phyloP scores from a whole-genome alignment of 2,888 invertebrate species.

The Platycheirus rosarum region DNA sequence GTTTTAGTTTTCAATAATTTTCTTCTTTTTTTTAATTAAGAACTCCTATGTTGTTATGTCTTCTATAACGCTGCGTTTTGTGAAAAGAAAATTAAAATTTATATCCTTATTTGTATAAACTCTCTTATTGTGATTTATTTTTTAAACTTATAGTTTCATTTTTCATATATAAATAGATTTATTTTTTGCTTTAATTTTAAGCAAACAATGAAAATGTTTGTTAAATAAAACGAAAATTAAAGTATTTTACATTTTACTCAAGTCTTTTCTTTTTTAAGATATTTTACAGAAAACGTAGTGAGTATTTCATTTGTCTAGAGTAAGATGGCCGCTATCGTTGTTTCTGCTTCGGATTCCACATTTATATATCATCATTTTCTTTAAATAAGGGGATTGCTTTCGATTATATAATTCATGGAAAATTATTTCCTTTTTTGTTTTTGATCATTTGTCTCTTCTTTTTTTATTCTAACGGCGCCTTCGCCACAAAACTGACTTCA shows the following conservation, averaged over 20 bases:
- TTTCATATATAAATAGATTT: slow-evolving; percentile 45
- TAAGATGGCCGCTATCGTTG: too few species aligned
- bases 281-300: too few species aligned
- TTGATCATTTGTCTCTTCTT: too few species aligned
- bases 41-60: slow-evolving; percentile 20
- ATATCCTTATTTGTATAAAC: slow-evolving; percentile 33
- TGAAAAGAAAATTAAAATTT: slow-evolving; percentile 10
- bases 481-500: too few species aligned
- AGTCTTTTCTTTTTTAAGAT: slow-evolving; percentile 28
- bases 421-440: too few species aligned
- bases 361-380: too few species aligned
- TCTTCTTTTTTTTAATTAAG: slow-evolving; percentile 8
- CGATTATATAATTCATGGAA: too few species aligned
- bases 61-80: slow-evolving; percentile 33
- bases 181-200: slow-evolving; percentile 47
- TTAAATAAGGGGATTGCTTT: too few species aligned
- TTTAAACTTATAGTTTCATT: slow-evolving; percentile 42
- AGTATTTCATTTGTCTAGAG: too few species aligned
- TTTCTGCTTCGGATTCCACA: too few species aligned
- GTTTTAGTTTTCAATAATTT: slow-evolving; percentile 32
- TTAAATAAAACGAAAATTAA: slow-evolving; percentile 3
- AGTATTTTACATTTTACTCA: slow-evolving; percentile 25
- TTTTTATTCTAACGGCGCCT: too few species aligned
- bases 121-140: slow-evolving; percentile 70
- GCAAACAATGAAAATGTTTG: slow-evolving; percentile 13